Evolutionary conservation across 2,888 invertebrate genomes (phyloP).

Genomic region (Pyrrhosoma nymphula): DNA sequence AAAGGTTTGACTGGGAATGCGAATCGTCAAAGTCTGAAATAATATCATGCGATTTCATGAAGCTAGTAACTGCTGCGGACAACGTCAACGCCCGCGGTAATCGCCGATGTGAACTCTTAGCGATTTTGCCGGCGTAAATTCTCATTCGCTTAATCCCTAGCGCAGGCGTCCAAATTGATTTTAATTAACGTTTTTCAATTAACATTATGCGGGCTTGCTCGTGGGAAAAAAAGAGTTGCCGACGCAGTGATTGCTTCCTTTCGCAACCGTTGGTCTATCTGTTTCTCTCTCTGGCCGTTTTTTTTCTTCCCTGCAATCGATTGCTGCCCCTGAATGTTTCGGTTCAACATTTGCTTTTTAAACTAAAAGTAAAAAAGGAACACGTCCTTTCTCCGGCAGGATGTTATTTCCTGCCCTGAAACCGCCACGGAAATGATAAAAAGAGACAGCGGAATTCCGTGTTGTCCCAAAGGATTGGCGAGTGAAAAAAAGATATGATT

Average conservation of each 20-base stretch:
- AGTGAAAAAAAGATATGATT: background rate
- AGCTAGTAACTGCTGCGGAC: background rate
- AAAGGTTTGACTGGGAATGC: background rate
- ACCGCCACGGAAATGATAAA: background rate
- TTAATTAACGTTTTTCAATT: constrained; percentile 20
- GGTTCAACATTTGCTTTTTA: background rate
- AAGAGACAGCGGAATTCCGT: background rate
- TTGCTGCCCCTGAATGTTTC: background rate
- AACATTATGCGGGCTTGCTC: background rate
- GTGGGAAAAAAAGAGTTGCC: background rate
- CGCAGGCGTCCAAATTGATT: background rate
- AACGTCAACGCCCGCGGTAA: background rate
- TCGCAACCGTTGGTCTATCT: background rate
- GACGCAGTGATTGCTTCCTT: background rate
- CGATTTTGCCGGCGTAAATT: background rate
- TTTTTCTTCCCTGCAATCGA: background rate
- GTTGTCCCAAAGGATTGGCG: background rate
- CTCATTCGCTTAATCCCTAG: background rate
- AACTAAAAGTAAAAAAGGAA: background rate
- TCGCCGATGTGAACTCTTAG: background rate
- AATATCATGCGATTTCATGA: background rate
- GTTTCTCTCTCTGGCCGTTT: background rate
- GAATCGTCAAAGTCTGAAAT: background rate
- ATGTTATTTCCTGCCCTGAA: constrained; percentile 4
- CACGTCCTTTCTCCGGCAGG: background rate